Conservation (phyloP, 2,113 vertebrate species). For the Aldabrachelys gigantea region DNA sequence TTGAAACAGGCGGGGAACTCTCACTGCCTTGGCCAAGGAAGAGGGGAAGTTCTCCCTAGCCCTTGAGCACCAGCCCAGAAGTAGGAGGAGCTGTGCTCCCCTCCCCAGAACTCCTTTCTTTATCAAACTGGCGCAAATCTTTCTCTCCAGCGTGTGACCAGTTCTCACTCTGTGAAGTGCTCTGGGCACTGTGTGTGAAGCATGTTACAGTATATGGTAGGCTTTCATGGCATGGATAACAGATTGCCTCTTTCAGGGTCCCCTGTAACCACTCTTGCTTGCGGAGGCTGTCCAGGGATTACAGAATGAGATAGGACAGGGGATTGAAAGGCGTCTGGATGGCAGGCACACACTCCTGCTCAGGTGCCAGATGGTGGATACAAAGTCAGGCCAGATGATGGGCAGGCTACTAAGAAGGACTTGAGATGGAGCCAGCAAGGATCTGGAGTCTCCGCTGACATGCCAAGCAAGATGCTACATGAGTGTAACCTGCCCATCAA, state of each 20-base stretch:
- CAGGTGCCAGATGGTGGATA: conserved; percentile 14
- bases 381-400: conserved; percentile 3
- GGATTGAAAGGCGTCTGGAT: neutral
- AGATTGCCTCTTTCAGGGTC: neutral
- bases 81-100: neutral
- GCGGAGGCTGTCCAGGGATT: neutral
- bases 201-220: neutral
- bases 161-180: neutral
- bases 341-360: fast-evolving
- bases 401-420: fast-evolving
- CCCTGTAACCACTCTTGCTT: neutral
- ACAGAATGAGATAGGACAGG: neutral
- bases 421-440: neutral
- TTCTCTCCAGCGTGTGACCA: neutral
- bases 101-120: neutral
- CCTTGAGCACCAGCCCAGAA: fast-evolving
- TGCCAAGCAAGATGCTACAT: neutral
- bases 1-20: no score
- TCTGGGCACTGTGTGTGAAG: neutral
- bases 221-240: neutral
- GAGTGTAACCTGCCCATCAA: neutral
- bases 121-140: neutral
- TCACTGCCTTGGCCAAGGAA: neutral
- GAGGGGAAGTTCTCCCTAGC: fast-evolving
- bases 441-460: fast-evolving